These are phyloP conservation scores for Drosophila kepulauana DNA, from an alignment of 1,140 invertebrate species.

Conservation along the genomic window DNA sequence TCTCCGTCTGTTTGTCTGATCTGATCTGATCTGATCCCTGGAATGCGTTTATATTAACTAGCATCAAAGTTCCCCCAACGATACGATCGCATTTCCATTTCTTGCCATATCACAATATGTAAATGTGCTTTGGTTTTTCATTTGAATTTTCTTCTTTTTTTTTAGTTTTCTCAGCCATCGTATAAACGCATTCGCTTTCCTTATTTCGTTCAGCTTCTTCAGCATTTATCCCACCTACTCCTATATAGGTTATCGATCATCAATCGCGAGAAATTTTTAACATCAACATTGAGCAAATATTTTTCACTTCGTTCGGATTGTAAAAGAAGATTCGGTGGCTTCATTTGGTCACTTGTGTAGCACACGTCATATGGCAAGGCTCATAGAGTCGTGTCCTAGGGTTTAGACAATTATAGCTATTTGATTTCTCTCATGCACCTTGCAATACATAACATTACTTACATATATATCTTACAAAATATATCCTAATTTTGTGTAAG, in stretches of 20 bases:
- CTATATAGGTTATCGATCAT: conserved; percentile 6
- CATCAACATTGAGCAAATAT: conserved; percentile 74
- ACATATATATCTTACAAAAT: conserved; percentile 14
- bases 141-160: neutral
- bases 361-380: conserved; percentile 36
- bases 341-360: conserved; percentile 32
- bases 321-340: conserved; percentile 30
- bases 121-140: neutral
- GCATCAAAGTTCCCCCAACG: conserved; percentile 24
- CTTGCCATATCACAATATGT: neutral
- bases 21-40: conserved; percentile 1
- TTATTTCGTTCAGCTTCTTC: conserved; percentile 28
- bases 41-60: conserved; percentile 52
- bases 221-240: neutral
- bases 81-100: conserved; percentile 25
- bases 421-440: conserved; percentile 64
- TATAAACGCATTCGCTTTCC: conserved; percentile 24
- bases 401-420: conserved; percentile 58
- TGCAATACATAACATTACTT: conserved; percentile 31
- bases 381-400: conserved; percentile 69
- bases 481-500: conserved; percentile 33
- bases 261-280: conserved; percentile 14
- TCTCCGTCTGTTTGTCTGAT: conserved; percentile 11
- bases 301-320: conserved; percentile 84
- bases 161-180: neutral